Evolutionary conservation across 2,797 vertebrate genomes (phyloP), one percentile per base, ranked within the genome.

Genomic region (Salarias fasciatus): DNA sequence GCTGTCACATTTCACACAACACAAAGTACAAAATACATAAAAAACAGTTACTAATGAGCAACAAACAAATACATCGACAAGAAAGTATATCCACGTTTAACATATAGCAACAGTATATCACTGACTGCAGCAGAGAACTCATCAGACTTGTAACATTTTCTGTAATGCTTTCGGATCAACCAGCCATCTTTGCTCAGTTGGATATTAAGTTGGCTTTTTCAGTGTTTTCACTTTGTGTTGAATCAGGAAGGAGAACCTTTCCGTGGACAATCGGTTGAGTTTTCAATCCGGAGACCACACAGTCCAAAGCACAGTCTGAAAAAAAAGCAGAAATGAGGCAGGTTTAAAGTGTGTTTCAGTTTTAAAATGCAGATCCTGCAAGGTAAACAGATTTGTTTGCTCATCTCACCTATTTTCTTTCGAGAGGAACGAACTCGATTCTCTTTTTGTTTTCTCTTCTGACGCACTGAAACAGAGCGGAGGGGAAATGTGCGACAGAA

Each of bases 181-280:
- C 5, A 13, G 1, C 1, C 0, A 14, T 46, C 24, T 50, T 29
- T 18, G 12, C 33, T 83, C 61, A 78, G 8, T 79, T 7, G 0
- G 59, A 72, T 28, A 90, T 72, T 3, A 89, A 53, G 69, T 75
- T 89, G 56, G 37, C 57, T 36, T 72, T 88, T 70, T 88, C 85
- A 0, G 47, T 70, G 61, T 55, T 78, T 44, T 69, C 56, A 37
- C 54, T 80, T 31, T 65, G 69, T 0, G 35, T 64, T 0, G 63
- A 70, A 29, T 78, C 52, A 0, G 83, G 65, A 5, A 76, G 11
- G 14, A 79, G 47, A 35, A 63, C 53, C n/a, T 42, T 44, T 12
- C 47, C 13, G 0, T 35, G 52, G 24, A 46, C 53, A 33, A 37
- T 14, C 14, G 46, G 24, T 7, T 45, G 42, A 43, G 31, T 31